Base-by-base conservation (phyloP, 92 coral and sea anemone species). In the Diadumene lineata region DNA sequence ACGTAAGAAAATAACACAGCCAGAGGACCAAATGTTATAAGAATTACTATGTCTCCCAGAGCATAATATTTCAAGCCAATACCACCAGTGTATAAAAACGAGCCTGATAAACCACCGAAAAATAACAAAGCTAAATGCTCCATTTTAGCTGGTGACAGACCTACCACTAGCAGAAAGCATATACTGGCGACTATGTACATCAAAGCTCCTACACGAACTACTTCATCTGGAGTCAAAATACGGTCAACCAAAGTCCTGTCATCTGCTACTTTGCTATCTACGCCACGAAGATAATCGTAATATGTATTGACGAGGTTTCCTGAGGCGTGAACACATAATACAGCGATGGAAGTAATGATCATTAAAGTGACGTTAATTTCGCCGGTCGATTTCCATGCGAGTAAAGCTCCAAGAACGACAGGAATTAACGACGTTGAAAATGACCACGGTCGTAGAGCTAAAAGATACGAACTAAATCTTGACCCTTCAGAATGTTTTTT, bases 381-480 rank as follows among this genome's bases (percentile, higher is more conserved):
- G 26, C 90, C 93, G 62, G 97, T 92, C 21, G 93, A 79, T 64
- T 86, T 94, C 91, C 97, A 94, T 64, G 97, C 90, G 57, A 94
- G 66, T 50, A 87, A 84, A 38, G 94, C 97, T 1, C 98, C 98
- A 26, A 94, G 73, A n/a, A 88, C 66, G 34, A 94, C 98, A 13
- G 98, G 98, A 68, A 86, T 89, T 78, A 89, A 75, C 11, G 97
- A 92, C 0, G 98, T 87, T 43, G 96, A 92, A 84, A 94, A 94
- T 1, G 98, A 94, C 98, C 98, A 94, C 4, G 98, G 98, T 28
- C 98, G 82, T 68, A 94, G 64, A 10, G 98, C 98, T 33, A 94
- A 69, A 46, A 94, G 78, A 62, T 94, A 94, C 13, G 91, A 76
- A 15, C 96, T 86, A 66, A 86, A 89, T 29, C 86, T 79, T 22